Conservation (phyloP, 2,797 vertebrate genomes). For the Heliangelus exortis region DNA sequence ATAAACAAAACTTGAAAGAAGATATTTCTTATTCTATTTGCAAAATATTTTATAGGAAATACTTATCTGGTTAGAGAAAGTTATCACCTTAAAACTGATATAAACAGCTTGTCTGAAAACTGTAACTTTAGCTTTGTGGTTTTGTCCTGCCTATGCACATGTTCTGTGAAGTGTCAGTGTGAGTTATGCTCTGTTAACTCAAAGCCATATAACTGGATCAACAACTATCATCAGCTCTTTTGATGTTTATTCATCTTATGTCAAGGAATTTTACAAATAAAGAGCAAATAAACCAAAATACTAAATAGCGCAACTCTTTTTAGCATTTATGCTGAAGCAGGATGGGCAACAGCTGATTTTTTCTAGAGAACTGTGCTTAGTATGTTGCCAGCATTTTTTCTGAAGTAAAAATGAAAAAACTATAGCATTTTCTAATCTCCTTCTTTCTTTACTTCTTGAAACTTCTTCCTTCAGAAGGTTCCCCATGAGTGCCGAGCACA, state of each 20-base stretch:
- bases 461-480: background rate
- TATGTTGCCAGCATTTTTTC: background rate
- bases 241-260: background rate
- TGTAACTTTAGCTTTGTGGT: background rate
- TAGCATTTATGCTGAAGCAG: background rate
- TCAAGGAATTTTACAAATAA: background rate
- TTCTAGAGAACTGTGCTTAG: background rate
- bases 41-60: background rate
- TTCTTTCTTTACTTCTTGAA: background rate
- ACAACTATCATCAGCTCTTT: background rate
- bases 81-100: background rate
- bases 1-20: background rate
- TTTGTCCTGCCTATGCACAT: background rate
- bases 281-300: background rate
- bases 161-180: background rate
- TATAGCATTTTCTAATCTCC: background rate
- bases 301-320: background rate
- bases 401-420: background rate
- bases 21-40: background rate
- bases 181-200: accelerated
- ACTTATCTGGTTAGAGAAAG: background rate
- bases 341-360: background rate
- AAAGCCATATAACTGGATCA: background rate
- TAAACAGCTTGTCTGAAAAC: background rate
- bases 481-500: background rate